A percentile compares a stretch with the other conserved stretches of the same genome.
Conservation (phyloP, 2,888 invertebrate species). For the Agrochola lota region DNA sequence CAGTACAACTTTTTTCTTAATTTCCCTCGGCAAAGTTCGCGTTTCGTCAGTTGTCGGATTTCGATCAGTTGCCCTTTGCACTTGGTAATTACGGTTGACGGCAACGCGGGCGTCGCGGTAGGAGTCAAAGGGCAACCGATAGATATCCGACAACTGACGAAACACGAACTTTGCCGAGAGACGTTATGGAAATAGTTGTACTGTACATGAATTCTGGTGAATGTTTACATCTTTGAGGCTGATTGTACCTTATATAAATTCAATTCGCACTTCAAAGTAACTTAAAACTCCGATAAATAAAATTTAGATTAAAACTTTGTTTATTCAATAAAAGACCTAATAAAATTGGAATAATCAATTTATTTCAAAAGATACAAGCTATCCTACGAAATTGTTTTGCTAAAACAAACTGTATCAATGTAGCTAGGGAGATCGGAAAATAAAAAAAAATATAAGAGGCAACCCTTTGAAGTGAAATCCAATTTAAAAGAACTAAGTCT, state of each 20-base stretch:
- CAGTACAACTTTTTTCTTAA: no score
- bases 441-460: constrained; percentile 6
- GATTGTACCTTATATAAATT: not conserved
- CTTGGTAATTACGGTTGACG: no score
- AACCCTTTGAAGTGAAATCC: constrained; percentile 47
- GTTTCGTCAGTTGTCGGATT: no score
- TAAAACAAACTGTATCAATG: constrained; percentile 17
- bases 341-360: constrained; percentile 34
- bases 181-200: no score
- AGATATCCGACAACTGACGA: no score
- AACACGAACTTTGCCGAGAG: no score
- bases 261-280: constrained; percentile 4
- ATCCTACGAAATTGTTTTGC: constrained; percentile 22
- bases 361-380: constrained; percentile 31
- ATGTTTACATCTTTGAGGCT: not conserved
- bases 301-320: constrained; percentile 23
- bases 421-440: constrained; percentile 23
- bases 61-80: no score
- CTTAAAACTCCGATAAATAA: constrained; percentile 14
- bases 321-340: constrained; percentile 16
- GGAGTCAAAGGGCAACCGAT: no score
- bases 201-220: not conserved
- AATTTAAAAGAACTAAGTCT: constrained; percentile 54
- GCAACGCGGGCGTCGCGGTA: no score
- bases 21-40: no score